Evolutionary conservation across 2,888 invertebrate genomes (phyloP).

Genomic region (Celastrina argiolus): DNA sequence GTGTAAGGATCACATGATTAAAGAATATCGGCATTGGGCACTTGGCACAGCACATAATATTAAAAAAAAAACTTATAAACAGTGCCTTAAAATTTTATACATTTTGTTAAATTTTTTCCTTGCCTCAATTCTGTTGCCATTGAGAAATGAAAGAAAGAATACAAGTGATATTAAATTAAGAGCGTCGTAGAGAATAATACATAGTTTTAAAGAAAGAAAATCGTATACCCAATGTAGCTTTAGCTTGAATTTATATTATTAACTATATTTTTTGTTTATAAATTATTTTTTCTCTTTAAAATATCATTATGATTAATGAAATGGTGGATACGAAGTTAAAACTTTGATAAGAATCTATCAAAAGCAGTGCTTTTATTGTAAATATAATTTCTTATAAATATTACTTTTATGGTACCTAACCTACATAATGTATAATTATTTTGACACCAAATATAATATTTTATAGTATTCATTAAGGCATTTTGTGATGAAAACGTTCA

Average conservation of each 20-base stretch:
- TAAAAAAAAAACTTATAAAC: too few relatives aligned
- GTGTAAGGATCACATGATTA: not conserved
- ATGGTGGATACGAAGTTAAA: not conserved
- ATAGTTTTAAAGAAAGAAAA: too few relatives aligned
- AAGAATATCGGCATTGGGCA: not conserved
- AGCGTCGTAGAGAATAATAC: too few relatives aligned
- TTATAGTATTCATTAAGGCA: not conserved
- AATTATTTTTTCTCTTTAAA: not conserved
- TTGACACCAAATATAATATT: not conserved
- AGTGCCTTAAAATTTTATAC: not conserved
- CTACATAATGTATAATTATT: not conserved
- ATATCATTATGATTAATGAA: not conserved
- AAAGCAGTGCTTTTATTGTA: not conserved
- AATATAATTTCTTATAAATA: not conserved
- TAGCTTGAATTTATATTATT: too few relatives aligned
- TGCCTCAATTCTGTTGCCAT: not conserved
- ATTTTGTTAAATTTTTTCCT: not conserved
- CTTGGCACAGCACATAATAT: not conserved
- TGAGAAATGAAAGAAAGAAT: not conserved
- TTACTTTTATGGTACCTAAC: constrained; percentile 5
- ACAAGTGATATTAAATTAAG: not conserved
- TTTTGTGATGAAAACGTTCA: not conserved
- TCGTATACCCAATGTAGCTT: too few relatives aligned
- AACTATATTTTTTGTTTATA: not conserved
- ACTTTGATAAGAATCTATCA: not conserved